A percentile compares a stretch with the other conserved stretches of the same genome.
These are phyloP conservation scores for Trachemys scripta DNA, from an alignment of 2,113 vertebrate species.

Conservation along the genomic window DNA sequence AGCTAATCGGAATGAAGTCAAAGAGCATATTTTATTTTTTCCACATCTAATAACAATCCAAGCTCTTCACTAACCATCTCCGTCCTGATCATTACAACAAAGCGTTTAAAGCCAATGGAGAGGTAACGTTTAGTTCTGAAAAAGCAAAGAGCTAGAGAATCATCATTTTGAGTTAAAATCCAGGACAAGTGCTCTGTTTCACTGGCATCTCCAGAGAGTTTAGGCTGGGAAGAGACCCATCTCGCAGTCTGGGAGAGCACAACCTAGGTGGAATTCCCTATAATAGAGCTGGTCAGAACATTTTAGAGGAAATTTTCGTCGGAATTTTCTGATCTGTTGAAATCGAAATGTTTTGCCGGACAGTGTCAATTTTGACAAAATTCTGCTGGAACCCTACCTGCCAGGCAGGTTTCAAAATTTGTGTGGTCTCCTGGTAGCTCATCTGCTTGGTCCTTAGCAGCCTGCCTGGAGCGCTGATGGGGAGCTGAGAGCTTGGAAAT, in stretches of 20 bases:
- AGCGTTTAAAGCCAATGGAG: neutral
- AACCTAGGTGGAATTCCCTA: neutral
- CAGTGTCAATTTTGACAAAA: neutral
- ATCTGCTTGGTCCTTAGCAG: neutral
- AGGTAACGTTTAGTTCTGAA: neutral
- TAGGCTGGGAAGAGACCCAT: neutral
- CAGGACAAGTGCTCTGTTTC: slow-evolving; percentile 20
- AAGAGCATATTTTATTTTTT: slow-evolving; percentile 24
- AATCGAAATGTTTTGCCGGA: neutral
- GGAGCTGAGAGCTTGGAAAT: neutral
- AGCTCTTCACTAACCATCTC: slow-evolving; percentile 28
- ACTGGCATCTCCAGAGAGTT: neutral
- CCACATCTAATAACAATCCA: slow-evolving; percentile 9
- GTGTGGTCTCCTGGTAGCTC: neutral
- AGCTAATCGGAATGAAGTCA: slow-evolving; percentile 35
- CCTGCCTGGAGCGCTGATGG: neutral
- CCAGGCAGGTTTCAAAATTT: neutral
- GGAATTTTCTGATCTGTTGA: neutral
- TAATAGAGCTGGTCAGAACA: neutral
- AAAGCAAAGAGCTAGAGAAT: neutral
- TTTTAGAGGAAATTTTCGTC: neutral
- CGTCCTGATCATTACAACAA: neutral
- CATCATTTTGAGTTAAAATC: neutral
- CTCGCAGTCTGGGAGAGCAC: fast-evolving
- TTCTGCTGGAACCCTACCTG: neutral